Conservation (phyloP, 2,888 invertebrate genomes). For the Rhopalosiphum nymphaeae region DNA sequence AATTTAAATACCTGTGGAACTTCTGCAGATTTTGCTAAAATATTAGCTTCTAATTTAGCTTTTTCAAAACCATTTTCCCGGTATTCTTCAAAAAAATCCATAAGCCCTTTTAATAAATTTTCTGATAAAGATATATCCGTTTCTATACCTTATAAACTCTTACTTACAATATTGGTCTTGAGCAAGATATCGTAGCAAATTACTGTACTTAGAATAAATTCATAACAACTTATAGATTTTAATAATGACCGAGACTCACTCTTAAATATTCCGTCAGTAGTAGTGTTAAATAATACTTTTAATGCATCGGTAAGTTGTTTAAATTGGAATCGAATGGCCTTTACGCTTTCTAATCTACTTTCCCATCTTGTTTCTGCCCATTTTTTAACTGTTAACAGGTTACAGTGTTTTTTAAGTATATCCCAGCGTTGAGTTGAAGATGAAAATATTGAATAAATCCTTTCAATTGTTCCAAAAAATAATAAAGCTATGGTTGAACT, state of each 20-base stretch:
- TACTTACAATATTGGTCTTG: neutral
- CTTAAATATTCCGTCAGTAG: neutral
- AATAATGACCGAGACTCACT: conserved; percentile 10
- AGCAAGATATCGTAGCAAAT: conserved; percentile 21
- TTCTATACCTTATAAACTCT: conserved; percentile 8
- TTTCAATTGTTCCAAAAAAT: conserved; percentile 65
- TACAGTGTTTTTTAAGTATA: conserved; percentile 59
- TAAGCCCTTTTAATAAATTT: conserved; percentile 39
- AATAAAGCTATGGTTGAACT: conserved; percentile 58
- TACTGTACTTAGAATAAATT: conserved; percentile 26
- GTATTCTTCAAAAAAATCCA: conserved; percentile 13
- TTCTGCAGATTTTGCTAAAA: no score
- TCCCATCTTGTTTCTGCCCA: conserved; percentile 57
- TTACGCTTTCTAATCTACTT: conserved; percentile 18
- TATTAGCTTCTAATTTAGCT: neutral
- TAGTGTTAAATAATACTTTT: neutral
- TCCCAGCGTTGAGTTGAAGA: conserved; percentile 54
- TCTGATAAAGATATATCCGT: conserved; percentile 24
- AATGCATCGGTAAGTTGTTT: conserved; percentile 34
- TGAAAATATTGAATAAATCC: conserved; percentile 60
- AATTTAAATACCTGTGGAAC: no score
- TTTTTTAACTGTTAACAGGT: conserved; percentile 44
- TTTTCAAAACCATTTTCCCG: conserved; percentile 31
- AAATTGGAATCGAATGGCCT: conserved; percentile 5
- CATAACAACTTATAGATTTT: neutral